Conservation (phyloP, 2,888 invertebrate species). For the Steinernema carpocapsae region DNA sequence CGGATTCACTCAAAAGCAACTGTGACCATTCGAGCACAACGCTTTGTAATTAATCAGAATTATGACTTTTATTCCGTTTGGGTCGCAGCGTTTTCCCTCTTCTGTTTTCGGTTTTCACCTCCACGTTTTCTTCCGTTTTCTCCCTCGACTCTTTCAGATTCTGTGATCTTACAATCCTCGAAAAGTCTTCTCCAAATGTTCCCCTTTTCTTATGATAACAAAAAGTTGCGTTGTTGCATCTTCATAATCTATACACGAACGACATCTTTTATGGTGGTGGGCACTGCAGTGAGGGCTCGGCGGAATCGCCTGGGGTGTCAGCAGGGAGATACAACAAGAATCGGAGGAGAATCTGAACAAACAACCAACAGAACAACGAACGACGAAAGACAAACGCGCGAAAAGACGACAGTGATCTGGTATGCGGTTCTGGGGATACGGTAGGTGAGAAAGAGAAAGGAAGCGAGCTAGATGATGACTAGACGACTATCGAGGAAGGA, state of each 20-base stretch:
- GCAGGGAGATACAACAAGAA: conserved; percentile 29
- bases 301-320: conserved; percentile 18
- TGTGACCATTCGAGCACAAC: too few species aligned
- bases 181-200: too few species aligned
- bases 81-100: too few species aligned
- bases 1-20: too few species aligned
- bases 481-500: conserved; percentile 23
- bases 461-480: conserved; percentile 22
- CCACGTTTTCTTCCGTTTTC: too few species aligned
- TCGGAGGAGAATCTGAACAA: background rate
- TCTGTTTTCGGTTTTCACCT: too few species aligned
- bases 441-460: background rate
- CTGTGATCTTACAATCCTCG: too few species aligned
- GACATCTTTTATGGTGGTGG: background rate
- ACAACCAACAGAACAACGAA: conserved; percentile 35
- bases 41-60: too few species aligned
- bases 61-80: too few species aligned
- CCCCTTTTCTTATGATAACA: too few species aligned
- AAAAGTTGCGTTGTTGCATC: background rate
- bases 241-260: background rate
- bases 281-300: conserved; percentile 26
- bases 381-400: conserved; percentile 35
- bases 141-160: too few species aligned
- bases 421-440: conserved; percentile 13
- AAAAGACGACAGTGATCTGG: conserved; percentile 34